Evolutionary conservation across 1,140 invertebrate species (phyloP).

Genomic region (Leptinotarsa undecemlineata): DNA sequence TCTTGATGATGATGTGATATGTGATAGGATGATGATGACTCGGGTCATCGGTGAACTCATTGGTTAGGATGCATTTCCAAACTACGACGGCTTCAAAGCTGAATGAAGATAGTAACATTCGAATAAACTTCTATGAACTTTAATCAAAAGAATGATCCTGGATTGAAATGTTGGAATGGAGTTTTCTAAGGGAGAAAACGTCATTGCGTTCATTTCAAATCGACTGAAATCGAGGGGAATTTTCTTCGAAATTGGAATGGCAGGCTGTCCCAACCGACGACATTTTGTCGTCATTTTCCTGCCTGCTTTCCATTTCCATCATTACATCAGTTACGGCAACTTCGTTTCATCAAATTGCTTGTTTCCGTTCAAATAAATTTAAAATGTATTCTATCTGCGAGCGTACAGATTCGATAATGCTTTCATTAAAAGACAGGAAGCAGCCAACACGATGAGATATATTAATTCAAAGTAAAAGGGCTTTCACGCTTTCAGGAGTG

Average conservation of each 20-base stretch:
- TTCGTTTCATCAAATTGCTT: not conserved
- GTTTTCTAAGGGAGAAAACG: no score
- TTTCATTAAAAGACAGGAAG: conserved; percentile 3
- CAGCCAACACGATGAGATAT: not conserved
- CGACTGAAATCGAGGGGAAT: not conserved
- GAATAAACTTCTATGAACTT: no score
- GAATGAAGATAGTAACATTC: no score
- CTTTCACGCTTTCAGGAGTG: not conserved
- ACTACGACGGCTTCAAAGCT: no score
- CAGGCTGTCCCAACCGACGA: not conserved
- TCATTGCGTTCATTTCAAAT: no score
- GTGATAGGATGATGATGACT: no score
- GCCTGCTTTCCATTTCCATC: conserved; percentile 1
- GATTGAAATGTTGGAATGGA: no score
- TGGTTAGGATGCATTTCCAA: no score
- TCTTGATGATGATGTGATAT: no score
- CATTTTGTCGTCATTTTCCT: not conserved
- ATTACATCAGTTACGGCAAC: not conserved
- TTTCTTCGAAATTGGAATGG: not conserved
- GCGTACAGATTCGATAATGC: not conserved
- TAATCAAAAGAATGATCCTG: no score
- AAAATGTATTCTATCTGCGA: not conserved
- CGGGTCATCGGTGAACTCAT: no score
- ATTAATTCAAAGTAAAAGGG: conserved; percentile 6
- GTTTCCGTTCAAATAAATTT: conserved; percentile 1